Evolutionary conservation across 2,113 vertebrate genomes (phyloP), one percentile per base, ranked within the genome.

Genomic region (Leptodactylus fuscus): DNA sequence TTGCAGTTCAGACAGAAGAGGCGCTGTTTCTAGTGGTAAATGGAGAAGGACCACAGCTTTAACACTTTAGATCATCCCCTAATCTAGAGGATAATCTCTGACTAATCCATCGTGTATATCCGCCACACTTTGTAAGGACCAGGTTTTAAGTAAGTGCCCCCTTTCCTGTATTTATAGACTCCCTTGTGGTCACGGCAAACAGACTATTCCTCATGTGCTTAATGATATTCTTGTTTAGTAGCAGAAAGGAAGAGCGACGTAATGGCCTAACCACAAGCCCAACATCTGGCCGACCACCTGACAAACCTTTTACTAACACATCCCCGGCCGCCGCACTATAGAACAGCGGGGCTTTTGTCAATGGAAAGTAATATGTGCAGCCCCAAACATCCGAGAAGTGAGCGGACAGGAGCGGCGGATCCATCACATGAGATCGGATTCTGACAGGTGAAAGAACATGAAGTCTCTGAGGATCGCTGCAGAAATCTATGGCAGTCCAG

Each of bases 231-330:
- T 20, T 9, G 34, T 51, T 32, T 76, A 76, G 73, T 29, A 76
- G 73, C 24, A 76, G 46, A 51, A 53, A 20, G 74, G 74, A 76
- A 51, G 24, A 51, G 27, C 13, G 5, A 36, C 6, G 53, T 81
- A 11, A 62, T 29, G n/a, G 22, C 78, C 38, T 24, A 65, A 81
- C 78, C 78, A 81, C 55, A 58, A 62, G 62, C 0, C 38, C 29
- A 20, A 67, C 62, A 49, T 22, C 44, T 34, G 44, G 34, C 38
- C 29, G 62, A 49, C 51, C 60, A 48, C 27, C n/a, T 69, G 62
- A 81, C 80, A 69, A 12, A 13, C 80, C 12, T 16, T 1, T 22
- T 51, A 81, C 18, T 67, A 81, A 81, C 79, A 81, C 78, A 24
- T 24, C 70, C 15, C 24, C 0, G 22, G 16, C n/a, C n/a, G n/a